Evolutionary conservation across 2,113 vertebrate species (phyloP), one percentile per base, ranked within the genome.

Genomic region (Casuarius casuarius): DNA sequence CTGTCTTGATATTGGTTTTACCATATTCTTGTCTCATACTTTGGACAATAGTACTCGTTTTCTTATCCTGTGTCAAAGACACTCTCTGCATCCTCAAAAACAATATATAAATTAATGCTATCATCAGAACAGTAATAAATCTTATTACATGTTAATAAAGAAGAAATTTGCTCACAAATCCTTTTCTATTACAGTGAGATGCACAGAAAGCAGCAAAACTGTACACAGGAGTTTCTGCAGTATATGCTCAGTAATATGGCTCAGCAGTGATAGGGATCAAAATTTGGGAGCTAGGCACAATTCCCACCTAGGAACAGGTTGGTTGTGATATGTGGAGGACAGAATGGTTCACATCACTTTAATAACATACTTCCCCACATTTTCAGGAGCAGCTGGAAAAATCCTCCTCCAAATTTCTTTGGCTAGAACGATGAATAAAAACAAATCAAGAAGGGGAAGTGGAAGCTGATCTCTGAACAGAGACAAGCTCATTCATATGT

Each of bases 381-480:
- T 84, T 89, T 80, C 68, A 78, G 80, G 62, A 95, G 89, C 89
- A 94, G 93, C 91, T 91, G 95, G 91, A 95, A 89, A 92, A 89
- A 78, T 91, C 87, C 75, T 77, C 44, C 66, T 96, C 84, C 84
- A 82, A 79, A 76, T 91, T 79, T 62, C 25, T 87, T 91, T 94
- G 93, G 91, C 93, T 95, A 84, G 84, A 79, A 84, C 71, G 62
- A 92, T n/a, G 28, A 81, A 89, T 61, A 56, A 82, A 86, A 95
- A 84, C 56, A 52, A 91, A 79, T 13, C 28, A 63, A 73, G 92
- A 84, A 49, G 8, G 46, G 28, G 80, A 73, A 93, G 56, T 10
- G 6, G 48, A 28, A 92, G 22, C 26, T 70, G 28, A 49, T 92
- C 59, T 67, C 68, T 38, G 38, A 62, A 28, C 0, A 1, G 49